Percentiles rank a stretch among this genome's conserved stretches.
Evolutionary conservation across 2,113 vertebrate species (phyloP).

Genomic region (Mola mola): DNA sequence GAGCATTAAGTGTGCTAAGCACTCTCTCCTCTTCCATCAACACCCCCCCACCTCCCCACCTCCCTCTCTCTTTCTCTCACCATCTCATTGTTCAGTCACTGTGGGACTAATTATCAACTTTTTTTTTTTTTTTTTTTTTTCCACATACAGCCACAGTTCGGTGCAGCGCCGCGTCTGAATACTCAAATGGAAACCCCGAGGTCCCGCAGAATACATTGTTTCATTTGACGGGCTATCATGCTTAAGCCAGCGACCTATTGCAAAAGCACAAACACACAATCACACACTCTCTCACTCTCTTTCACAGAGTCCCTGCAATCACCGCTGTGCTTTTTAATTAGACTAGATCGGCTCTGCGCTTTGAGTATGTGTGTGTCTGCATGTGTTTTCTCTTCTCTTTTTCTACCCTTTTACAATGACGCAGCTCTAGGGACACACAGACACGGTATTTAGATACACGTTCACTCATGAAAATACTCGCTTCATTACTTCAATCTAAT

Average conservation of each 20-base stretch:
- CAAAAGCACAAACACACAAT: conserved; percentile 18
- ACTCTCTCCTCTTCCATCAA: conserved; percentile 73
- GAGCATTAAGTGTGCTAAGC: conserved; percentile 76
- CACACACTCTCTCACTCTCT: conserved; percentile 22
- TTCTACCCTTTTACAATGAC: conserved; percentile 51
- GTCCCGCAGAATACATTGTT: conserved; percentile 92
- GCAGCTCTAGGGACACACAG: conserved; percentile 50
- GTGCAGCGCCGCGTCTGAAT: conserved; percentile 80
- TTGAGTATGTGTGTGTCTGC: conserved; percentile 17
- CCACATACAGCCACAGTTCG: conserved; percentile 85
- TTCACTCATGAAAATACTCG: conserved; percentile 34
- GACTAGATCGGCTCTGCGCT: conserved; percentile 53
- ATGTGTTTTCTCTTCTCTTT: conserved; percentile 50
- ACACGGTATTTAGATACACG: conserved; percentile 28
- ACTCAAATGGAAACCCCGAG: conserved; percentile 92
- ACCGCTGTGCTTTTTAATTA: conserved; percentile 76
- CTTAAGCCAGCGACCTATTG: conserved; percentile 64
- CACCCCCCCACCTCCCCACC: conserved; percentile 19
- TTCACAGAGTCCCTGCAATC: conserved; percentile 58
- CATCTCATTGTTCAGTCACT: conserved; percentile 92
- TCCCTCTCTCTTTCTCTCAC: conserved; percentile 51
- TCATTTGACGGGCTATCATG: conserved; percentile 83
- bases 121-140: conserved; percentile 85
- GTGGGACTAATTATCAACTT: conserved; percentile 99
- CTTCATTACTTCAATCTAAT: conserved; percentile 32